Evolutionary conservation across 1,140 invertebrate species (phyloP).

Genomic region (Pteromalus puparum): DNA sequence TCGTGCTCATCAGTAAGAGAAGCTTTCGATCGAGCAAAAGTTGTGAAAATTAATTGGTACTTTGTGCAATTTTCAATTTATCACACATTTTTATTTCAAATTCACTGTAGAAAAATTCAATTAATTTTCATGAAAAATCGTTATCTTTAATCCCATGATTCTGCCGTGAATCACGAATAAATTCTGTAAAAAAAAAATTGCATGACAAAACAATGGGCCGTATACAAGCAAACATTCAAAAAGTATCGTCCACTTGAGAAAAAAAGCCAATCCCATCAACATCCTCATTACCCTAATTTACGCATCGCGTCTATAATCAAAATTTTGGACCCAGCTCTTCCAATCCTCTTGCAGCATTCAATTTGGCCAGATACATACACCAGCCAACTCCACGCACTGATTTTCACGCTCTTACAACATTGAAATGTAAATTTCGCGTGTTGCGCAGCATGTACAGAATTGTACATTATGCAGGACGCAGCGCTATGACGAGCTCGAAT

Average conservation of each 20-base stretch:
- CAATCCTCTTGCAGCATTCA: not conserved
- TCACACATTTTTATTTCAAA: too few relatives aligned
- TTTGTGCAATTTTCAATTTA: too few relatives aligned
- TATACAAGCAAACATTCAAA: too few relatives aligned
- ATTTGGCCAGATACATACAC: not conserved
- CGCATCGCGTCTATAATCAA: not conserved
- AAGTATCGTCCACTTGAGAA: not conserved
- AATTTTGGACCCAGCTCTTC: not conserved
- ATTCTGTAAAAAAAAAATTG: too few relatives aligned
- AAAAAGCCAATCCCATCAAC: not conserved
- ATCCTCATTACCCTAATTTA: not conserved
- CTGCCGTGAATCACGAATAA: too few relatives aligned
- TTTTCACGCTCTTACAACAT: not conserved
- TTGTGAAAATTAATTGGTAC: too few relatives aligned
- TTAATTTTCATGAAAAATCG: too few relatives aligned
- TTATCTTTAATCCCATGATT: too few relatives aligned
- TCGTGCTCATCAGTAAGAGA: too few relatives aligned
- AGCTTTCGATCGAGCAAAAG: too few relatives aligned
- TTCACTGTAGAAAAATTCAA: too few relatives aligned
- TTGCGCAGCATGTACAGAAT: not conserved
- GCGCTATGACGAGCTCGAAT: constrained; percentile 4
- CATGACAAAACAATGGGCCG: too few relatives aligned
- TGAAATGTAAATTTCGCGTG: constrained; percentile 6
- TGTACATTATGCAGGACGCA: constrained; percentile 2
- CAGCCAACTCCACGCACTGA: not conserved